phyloP scores from a whole-genome alignment of 1,140 invertebrate species.

The Cyphomyrmex costatus region DNA sequence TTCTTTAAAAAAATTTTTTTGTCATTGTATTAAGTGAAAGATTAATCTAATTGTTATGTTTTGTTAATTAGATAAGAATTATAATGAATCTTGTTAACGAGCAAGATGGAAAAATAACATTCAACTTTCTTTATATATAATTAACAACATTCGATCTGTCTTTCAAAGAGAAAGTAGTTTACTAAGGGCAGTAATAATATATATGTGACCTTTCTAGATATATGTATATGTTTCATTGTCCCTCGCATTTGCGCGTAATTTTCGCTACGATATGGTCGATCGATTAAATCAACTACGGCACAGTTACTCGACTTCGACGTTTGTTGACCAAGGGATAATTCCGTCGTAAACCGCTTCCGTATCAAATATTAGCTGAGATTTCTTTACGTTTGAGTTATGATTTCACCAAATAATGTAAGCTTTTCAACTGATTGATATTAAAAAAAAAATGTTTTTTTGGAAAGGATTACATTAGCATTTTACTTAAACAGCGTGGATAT shows the following conservation, averaged over 20 bases:
- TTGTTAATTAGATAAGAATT: background rate
- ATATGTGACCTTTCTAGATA: background rate
- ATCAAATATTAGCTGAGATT: conserved; percentile 37
- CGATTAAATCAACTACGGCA: conserved; percentile 33
- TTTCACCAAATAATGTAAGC: background rate
- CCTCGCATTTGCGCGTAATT: background rate
- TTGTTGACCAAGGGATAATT: conserved; percentile 36
- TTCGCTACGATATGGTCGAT: conserved; percentile 31
- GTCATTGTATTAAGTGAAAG: background rate
- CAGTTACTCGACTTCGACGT: conserved; percentile 9
- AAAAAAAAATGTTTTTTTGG: too few species aligned
- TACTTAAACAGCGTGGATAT: background rate
- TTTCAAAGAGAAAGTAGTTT: conserved; percentile 5
- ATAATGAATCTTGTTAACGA: background rate
- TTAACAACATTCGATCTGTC: background rate
- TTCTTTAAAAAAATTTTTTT: background rate
- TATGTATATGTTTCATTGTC: background rate
- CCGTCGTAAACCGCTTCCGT: background rate
- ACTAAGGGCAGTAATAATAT: background rate
- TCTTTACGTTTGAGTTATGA: background rate
- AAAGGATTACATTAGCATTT: background rate
- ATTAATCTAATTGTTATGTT: background rate
- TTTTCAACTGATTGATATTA: background rate
- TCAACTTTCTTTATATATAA: background rate
- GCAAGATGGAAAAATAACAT: background rate